Evolutionary conservation across 2,113 vertebrate genomes (phyloP), one percentile per base, ranked within the genome.

Genomic region (Lates calcarifer): DNA sequence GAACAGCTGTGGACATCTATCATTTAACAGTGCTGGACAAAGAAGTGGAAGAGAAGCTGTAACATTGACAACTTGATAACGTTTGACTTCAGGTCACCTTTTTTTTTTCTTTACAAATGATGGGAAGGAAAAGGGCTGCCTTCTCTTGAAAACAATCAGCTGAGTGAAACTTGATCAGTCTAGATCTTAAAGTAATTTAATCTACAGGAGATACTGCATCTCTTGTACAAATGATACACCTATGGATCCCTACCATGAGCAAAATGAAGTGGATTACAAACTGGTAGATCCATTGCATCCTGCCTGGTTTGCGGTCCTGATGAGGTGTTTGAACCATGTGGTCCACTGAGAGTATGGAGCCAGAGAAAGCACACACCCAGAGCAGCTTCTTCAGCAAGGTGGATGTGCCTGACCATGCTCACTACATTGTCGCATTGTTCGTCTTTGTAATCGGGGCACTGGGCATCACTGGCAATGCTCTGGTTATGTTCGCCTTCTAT

Each of bases 401-500:
- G 12, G 95, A 98, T 45, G 95, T 98, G 56, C 97, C 98, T 0
- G 96, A 96, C 74, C 95, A 98, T 6, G 96, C 90, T 71, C 97
- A 98, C 89, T 97, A 98, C 64, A 93, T 93, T 0, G 93, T 97
- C 45, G 97, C 97, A 79, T 60, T 90, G 0, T 94, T 97, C 62
- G 94, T 99, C 90, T 93, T 97, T 22, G 89, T 96, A 49, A 97
- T 98, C 73, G 97, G 97, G 15, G 90, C 95, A 28, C 95, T 96
- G 7, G 98, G 97, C 82, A 93, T 96, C 60, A 86, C 97, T 43
- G 98, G 97, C 39, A 99, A 99, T 18, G 94, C 96, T 15, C 92
- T 97, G 35, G 97, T 99, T 91, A 96, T 98, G 93, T 98, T 97
- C 15, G 96, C 95, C 68, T 97, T 99, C 92, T 97, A 95, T 94